Conservation (phyloP, 2,113 vertebrate genomes). For the Cettia cetti region DNA sequence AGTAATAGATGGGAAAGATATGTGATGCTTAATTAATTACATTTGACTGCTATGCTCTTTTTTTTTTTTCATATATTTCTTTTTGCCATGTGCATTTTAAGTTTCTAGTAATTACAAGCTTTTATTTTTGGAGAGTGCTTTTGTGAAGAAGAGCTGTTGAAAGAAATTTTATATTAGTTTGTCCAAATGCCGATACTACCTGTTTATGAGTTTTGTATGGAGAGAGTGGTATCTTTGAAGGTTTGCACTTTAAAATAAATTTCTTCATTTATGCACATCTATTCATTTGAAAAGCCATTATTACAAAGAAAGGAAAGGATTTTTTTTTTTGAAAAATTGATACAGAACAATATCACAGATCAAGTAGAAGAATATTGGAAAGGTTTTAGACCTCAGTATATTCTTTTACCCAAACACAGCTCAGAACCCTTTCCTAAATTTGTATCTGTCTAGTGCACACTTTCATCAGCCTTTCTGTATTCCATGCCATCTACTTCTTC, state of each 20-base stretch:
- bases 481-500: not conserved
- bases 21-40: slow-evolving; percentile 23
- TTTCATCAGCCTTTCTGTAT: not conserved
- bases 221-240: not conserved
- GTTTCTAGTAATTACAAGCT: not conserved
- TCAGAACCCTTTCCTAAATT: not conserved
- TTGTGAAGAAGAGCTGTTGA: not conserved
- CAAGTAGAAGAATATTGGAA: not conserved
- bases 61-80: not conserved
- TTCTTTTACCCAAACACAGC: not conserved
- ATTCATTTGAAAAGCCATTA: not conserved
- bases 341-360: not conserved
- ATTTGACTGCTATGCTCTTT: not conserved
- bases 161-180: not conserved
- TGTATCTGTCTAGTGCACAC: not conserved
- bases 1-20: slow-evolving; percentile 61
- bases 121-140: not conserved
- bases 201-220: not conserved
- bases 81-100: not conserved
- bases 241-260: not conserved
- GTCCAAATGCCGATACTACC: not conserved
- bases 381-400: not conserved
- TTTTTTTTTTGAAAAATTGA: not conserved
- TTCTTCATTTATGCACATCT: not conserved
- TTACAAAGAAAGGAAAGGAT: not conserved